Evolutionary conservation across 53 echinoderm and acorn worm species (phyloP).

Genomic region (Paracentrotus lividus): DNA sequence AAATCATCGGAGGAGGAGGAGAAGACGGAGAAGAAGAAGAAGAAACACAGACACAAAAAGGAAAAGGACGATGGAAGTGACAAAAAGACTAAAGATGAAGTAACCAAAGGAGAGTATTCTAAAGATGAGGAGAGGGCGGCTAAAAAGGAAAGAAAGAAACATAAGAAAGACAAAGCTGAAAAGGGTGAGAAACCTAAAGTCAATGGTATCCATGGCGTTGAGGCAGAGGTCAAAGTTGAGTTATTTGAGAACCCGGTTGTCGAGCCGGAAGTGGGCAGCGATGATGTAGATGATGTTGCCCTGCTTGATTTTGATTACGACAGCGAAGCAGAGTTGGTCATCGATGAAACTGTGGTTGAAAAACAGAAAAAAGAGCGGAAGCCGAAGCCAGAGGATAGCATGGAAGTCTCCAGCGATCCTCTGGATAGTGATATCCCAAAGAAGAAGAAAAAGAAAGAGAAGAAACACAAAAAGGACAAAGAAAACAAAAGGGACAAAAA

Average conservation of each 20-base stretch:
- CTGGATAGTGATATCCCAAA: conserved; percentile 8
- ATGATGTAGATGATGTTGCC: not conserved
- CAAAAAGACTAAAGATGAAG: conserved; percentile 40
- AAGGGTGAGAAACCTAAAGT: not conserved
- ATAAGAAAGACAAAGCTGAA: conserved; percentile 30
- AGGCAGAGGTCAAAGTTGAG: conserved; percentile 23
- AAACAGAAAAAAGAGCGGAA: conserved; percentile 46
- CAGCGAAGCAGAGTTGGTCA: conserved; percentile 83
- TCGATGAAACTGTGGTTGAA: conserved; percentile 72
- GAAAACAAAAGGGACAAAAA: conserved; percentile 70
- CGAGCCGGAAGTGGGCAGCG: conserved; percentile 13
- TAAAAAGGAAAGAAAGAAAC: conserved; percentile 43
- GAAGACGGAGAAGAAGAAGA: conserved; percentile 43
- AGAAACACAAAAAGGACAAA: conserved; percentile 60
- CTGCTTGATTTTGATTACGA: conserved; percentile 54
- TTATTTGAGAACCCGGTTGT: not conserved
- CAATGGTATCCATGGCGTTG: conserved; percentile 30
- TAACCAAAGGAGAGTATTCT: conserved; percentile 65
- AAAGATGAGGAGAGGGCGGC: conserved; percentile 6
- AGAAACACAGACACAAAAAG: conserved; percentile 13
- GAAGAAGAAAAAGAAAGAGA: conserved; percentile 78
- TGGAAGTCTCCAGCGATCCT: not conserved
- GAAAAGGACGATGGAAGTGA: not conserved
- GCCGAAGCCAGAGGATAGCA: not conserved
- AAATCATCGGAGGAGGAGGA: conserved; percentile 5